These are phyloP conservation scores for Drosophila phalerata DNA, from an alignment of 2,888 invertebrate species.

Conservation along the genomic window DNA sequence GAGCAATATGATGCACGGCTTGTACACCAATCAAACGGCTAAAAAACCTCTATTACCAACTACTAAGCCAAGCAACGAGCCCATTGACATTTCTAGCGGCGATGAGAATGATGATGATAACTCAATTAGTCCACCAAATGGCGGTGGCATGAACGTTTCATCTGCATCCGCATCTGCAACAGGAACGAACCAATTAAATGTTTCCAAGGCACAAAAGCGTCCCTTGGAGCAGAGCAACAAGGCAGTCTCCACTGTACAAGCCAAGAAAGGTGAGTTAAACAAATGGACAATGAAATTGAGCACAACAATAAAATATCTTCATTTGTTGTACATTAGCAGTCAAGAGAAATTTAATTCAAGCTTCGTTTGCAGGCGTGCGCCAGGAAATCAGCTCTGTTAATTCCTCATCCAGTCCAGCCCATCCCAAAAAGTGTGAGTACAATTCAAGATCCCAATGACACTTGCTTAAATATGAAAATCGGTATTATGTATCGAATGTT, in stretches of 20 bases:
- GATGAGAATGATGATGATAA: slow-evolving; percentile 88
- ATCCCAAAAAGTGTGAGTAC: slow-evolving; percentile 50
- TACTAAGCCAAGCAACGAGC: slow-evolving; percentile 85
- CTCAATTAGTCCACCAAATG: slow-evolving; percentile 49
- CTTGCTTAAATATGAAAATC: too few relatives aligned
- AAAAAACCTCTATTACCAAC: slow-evolving; percentile 73
- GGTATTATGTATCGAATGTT: too few relatives aligned
- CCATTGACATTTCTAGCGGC: slow-evolving; percentile 93
- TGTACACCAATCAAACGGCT: slow-evolving; percentile 83
- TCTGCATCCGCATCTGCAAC: slow-evolving; percentile 5
- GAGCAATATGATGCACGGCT: slow-evolving; percentile 85
- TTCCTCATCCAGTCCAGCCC: not conserved
- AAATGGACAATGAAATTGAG: not conserved
- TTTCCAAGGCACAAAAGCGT: slow-evolving; percentile 42
- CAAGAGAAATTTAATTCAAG: slow-evolving; percentile 17
- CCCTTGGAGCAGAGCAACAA: slow-evolving; percentile 16
- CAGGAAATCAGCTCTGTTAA: slow-evolving; percentile 27
- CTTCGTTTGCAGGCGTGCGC: slow-evolving; percentile 12
- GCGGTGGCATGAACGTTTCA: slow-evolving; percentile 21
- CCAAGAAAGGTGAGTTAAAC: slow-evolving; percentile 60
- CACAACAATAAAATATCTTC: not conserved
- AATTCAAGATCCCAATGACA: not conserved
- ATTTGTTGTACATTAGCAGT: slow-evolving; percentile 19
- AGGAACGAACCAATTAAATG: not conserved
- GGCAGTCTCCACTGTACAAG: not conserved